phyloP scores from a whole-genome alignment of 2,797 vertebrate species.

The Simalia tracyae region DNA sequence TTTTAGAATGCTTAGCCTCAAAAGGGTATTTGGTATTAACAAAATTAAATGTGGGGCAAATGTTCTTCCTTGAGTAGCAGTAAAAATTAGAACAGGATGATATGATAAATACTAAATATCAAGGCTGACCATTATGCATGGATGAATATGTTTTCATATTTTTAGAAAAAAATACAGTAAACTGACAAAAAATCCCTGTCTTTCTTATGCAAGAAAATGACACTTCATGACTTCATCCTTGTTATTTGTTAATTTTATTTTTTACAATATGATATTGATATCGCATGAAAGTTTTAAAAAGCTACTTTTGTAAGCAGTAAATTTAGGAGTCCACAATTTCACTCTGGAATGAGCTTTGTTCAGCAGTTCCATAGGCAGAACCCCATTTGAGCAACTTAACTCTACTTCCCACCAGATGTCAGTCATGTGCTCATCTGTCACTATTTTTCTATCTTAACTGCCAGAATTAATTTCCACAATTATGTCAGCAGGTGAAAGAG shows the following conservation, averaged over 20 bases:
- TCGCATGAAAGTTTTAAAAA: neutral
- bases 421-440: constrained; percentile 30
- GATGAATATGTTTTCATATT: neutral
- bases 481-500: constrained; percentile 23
- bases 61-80: neutral
- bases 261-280: neutral
- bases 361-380: neutral
- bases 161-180: neutral
- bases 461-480: constrained; percentile 40
- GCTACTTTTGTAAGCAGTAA: neutral
- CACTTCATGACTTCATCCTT: neutral
- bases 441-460: constrained; percentile 26
- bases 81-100: neutral
- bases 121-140: neutral
- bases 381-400: neutral
- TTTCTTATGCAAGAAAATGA: neutral
- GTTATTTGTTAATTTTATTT: neutral
- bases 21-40: neutral
- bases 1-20: neutral
- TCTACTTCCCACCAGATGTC: constrained; percentile 13
- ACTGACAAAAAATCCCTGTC: neutral
- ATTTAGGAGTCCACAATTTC: neutral
- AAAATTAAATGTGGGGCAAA: neutral
- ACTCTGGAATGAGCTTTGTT: neutral
- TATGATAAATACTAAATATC: neutral